Evolutionary conservation across 2,113 vertebrate genomes (phyloP), one percentile per base, ranked within the genome.

Genomic region (Myrmecophaga tridactyla): DNA sequence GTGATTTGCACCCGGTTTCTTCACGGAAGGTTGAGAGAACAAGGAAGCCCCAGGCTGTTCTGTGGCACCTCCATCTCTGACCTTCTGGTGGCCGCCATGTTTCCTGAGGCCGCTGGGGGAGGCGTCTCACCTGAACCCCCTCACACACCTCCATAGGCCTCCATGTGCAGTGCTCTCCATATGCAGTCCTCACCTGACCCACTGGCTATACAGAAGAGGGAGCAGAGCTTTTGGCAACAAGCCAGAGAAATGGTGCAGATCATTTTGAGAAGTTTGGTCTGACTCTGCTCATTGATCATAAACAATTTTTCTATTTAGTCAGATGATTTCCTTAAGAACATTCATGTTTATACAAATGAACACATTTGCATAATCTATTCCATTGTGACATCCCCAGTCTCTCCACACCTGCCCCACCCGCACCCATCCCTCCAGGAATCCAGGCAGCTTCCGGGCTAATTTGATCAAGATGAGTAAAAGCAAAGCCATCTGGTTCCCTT

Each of bases 391-490:
- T 63, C 75, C 81, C 56, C 77, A 92, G 70, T 39, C 65, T 83
- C 65, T 84, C 53, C 46, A 14, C 78, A 94, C 88, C 90, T 91
- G 92, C 51, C 96, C 89, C 53, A 27, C 73, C 60, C 13, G 1
- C 48, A 60, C 67, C 77, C 72, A 53, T 80, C 90, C 72, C 15
- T 65, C 84, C 80, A 86, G 89, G 93, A 96, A 96, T 90, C 36
- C 86, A 96, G 60, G 62, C 67, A 7, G 6, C 80, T 93, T 97
- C 82, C 43, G 27, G 82, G 81, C 46, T 90, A 89, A 97, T 99
- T 98, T 99, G 98, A 99, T 99, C 97, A 96, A 97, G 86, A 98
- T 96, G 97, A 98, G 98, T 97, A 96, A 98, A 98, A 98, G 97
- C 96, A 97, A 97, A 98, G 93, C 41, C 29, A 86, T 97, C 95